phyloP scores from a whole-genome alignment of 2,888 invertebrate genomes.

The Automeris io region DNA sequence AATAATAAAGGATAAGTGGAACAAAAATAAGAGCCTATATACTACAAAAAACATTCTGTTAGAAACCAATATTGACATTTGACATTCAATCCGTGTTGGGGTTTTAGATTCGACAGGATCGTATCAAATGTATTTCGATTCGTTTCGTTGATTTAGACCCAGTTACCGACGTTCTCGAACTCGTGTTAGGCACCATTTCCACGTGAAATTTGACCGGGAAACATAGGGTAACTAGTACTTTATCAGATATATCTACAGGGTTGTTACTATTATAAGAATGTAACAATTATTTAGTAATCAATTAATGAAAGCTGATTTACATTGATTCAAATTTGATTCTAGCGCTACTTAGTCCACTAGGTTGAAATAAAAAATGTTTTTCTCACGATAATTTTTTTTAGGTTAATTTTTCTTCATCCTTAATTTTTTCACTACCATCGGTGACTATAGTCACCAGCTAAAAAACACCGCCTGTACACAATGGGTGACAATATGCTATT shows the following conservation, averaged over 20 bases:
- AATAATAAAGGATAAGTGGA: too few relatives aligned
- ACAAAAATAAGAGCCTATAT: not conserved
- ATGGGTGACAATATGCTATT: too few relatives aligned
- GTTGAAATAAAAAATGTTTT: too few relatives aligned
- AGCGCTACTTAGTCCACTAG: too few relatives aligned
- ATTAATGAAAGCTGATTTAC: too few relatives aligned
- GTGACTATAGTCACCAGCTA: too few relatives aligned
- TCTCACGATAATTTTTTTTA: too few relatives aligned
- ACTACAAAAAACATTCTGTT: not conserved
- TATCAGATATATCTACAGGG: constrained; percentile 18
- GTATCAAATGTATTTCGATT: constrained; percentile 10
- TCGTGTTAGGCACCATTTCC: constrained; percentile 18
- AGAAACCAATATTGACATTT: constrained; percentile 1
- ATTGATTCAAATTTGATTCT: too few relatives aligned
- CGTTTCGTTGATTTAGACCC: constrained; percentile 9
- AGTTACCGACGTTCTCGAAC: constrained; percentile 12
- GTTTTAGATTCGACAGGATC: constrained; percentile 7
- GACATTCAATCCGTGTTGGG: constrained; percentile 6
- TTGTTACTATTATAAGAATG: constrained; percentile 1
- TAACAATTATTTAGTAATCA: too few relatives aligned
- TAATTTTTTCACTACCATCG: too few relatives aligned
- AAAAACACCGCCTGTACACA: too few relatives aligned
- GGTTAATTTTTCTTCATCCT: too few relatives aligned
- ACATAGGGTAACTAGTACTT: constrained; percentile 14
- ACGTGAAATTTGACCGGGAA: constrained; percentile 16